Evolutionary conservation across 2,888 invertebrate species (phyloP), one percentile per base, ranked within the genome.

Genomic region (Acronicta alni): DNA sequence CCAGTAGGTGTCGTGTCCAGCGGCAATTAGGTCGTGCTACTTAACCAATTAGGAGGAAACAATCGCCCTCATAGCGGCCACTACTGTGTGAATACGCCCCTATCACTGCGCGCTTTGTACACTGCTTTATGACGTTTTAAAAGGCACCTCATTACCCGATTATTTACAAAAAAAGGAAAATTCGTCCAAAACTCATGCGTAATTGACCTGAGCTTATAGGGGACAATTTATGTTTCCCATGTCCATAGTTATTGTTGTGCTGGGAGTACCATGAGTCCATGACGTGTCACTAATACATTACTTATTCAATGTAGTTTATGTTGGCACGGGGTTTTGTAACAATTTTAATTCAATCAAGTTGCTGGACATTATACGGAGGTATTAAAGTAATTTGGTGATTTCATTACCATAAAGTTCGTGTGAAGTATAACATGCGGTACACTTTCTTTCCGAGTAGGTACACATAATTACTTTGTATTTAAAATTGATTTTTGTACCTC

Each of bases 11-110:
- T 88, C 93, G 90, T 93, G 93, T 87, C 87, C 83, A 79, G 72
- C 57, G 69, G 75, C 93, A 90, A 93, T 94, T 93, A 93, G 90
- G 81, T 80, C 82, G 85, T 77, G 83, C 89, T 93, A 91, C 90
- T 93, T 93, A 91, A 92, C 91, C 94, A 93, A 93, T 93, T 93
- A 93, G 89, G 85, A 77, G 77, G 88, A 92, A 92, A 93, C 93
- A 92, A 93, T 93, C 88, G 87, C 93, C 93, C 93, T 80, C 91
- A 93, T 93, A 73, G 85, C 82, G 83, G 16, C 77, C 79, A 78
- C 72, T 75, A 71, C 76, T 67, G 79, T 83, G 89, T 92, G 90
- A 93, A 94, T 92, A 92, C 91, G 93, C 94, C 94, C 94, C 93
- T 94, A 94, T 93, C 89, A 85, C 86, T 79, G 77, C 82, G 84